These are phyloP conservation scores for Cricetomys ansorgei DNA, from an alignment of 2,113 vertebrate genomes.

Conservation along the genomic window DNA sequence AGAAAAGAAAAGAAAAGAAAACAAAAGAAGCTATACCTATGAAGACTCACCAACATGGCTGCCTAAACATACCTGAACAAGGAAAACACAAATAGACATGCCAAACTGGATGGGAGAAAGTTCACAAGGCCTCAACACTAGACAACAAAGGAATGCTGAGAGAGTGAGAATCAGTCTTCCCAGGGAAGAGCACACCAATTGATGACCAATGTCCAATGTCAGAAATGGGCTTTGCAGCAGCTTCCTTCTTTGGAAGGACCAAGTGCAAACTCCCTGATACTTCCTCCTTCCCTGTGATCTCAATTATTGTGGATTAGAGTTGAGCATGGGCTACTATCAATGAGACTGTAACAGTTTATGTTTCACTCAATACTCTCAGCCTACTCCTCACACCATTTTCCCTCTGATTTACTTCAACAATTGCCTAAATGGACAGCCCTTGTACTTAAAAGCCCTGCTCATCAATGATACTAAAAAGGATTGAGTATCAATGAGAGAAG, in stretches of 20 bases:
- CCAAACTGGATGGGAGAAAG: not conserved
- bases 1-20: no score
- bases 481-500: not conserved
- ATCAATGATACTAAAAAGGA: not conserved
- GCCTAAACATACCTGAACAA: not conserved
- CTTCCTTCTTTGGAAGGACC: not conserved
- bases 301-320: not conserved
- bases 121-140: not conserved
- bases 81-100: not conserved
- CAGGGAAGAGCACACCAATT: not conserved
- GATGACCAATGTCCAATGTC: not conserved
- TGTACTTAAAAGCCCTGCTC: not conserved
- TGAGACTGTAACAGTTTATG: not conserved
- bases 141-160: not conserved
- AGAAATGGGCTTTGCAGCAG: not conserved
- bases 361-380: no score
- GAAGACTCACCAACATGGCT: not conserved
- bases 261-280: not conserved
- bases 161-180: not conserved
- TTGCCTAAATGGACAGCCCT: not conserved
- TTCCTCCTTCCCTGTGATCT: not conserved
- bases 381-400: not conserved
- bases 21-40: not conserved
- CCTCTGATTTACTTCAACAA: not conserved
- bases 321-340: accelerated